phyloP scores from a whole-genome alignment of 2,113 vertebrate species.

The Seriola quinqueradiata region DNA sequence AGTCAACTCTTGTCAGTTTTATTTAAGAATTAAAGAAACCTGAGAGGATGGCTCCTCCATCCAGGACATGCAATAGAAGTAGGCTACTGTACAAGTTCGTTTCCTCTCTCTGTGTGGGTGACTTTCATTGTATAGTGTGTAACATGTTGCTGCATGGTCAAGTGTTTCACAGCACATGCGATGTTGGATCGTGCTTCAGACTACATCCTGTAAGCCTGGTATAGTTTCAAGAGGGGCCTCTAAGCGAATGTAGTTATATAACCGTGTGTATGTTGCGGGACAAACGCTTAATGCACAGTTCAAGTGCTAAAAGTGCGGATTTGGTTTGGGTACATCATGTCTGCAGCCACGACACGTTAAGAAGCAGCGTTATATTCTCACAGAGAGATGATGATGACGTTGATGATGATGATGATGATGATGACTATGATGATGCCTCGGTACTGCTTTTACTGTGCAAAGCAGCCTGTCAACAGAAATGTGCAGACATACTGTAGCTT shows the following conservation, averaged over 20 bases:
- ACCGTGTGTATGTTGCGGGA: constrained; percentile 44
- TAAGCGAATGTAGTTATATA: constrained; percentile 66
- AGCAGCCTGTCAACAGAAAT: constrained; percentile 34
- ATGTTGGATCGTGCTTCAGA: constrained; percentile 12
- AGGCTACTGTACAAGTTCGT: too few relatives aligned
- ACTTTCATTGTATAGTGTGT: background rate
- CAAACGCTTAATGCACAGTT: constrained; percentile 69
- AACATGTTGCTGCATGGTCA: constrained; percentile 23
- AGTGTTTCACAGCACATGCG: background rate
- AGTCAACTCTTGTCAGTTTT: background rate
- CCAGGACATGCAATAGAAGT: too few relatives aligned
- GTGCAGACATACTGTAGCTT: background rate
- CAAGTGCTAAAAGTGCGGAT: constrained; percentile 70
- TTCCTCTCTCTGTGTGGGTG: background rate
- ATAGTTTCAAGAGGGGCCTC: constrained; percentile 16
- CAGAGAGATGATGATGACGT: background rate
- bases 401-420: too few relatives aligned
- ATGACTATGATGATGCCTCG: background rate
- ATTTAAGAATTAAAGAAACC: background rate
- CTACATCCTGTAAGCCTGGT: constrained; percentile 36
- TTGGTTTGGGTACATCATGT: constrained; percentile 50
- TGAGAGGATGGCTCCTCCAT: background rate
- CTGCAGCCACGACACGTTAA: constrained; percentile 26
- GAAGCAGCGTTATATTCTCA: constrained; percentile 8
- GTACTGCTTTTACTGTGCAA: constrained; percentile 11